Base-by-base conservation (phyloP, 2,888 invertebrate species). In the Acanthopleura granulata region DNA sequence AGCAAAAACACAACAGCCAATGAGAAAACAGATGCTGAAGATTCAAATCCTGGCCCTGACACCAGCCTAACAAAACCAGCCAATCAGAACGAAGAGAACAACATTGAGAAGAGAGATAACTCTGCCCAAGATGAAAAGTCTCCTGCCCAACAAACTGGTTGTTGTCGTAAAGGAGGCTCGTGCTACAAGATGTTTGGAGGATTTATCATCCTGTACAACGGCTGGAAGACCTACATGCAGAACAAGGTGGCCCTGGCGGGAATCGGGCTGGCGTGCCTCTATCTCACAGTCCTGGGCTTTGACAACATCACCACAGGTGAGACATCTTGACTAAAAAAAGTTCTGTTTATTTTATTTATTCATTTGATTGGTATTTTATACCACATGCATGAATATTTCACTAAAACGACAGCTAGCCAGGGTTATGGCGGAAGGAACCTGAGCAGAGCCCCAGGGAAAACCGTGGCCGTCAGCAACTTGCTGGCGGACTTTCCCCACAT, bases 211-310 rank as follows among this genome's bases (percentile, higher is more conserved):
- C 49, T 86, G 74, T 78, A 77, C 51, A 73, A 78, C 14, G 87
- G 87, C 50, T 91, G 91, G 91, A 80, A 76, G 66, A 81, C 82
- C 11, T 92, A 91, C 82, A 88, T 89, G 77, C 74, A 77, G 0
- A 90, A 91, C 81, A 79, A 81, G 0, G 87, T 91, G 15, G 83
- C 88, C 30, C 84, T 85, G 77, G 91, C 92, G 4, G 91, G 92
- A 14, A 73, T 92, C 11, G 90, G 86, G 0, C 83, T 92, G 70
- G 90, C 91, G 18, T 83, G 86, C 40, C 86, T 92, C 50, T 92
- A 91, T 84, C 90, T 92, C 89, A 92, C 92, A 9, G 92, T 92
- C 3, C 83, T 92, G 16, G 91, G 91, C n/a, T 91, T 92, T 80
- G 92, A 92, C 80, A 88, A 87, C 75, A 88, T 91, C 72, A 92